Evolutionary conservation across 2,888 invertebrate genomes (phyloP), one percentile per base, ranked within the genome.

Genomic region (Drosophila rubida): DNA sequence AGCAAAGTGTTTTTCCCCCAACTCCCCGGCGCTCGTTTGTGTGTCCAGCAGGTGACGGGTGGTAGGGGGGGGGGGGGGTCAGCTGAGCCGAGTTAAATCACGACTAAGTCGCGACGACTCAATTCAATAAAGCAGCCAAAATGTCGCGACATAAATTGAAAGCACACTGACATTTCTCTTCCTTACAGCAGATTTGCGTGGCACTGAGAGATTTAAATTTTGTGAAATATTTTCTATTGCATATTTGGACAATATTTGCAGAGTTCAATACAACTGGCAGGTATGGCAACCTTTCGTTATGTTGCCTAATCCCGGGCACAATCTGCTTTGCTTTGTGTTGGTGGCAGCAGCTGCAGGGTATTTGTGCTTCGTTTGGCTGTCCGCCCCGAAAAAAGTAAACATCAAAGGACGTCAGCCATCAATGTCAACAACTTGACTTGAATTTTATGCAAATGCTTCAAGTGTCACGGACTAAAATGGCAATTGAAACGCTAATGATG

Each of bases 401-500:
- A 81, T 84, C 79, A 83, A 73, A 73, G 70, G 58, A 59, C 76
- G 73, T 63, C 64, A 76, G 65, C 69, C 75, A 75, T 66, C 66
- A 72, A 75, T 69, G 73, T 67, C 69, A 84, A 78, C 75, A 80
- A 76, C 74, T 87, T 83, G 87, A 78, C 83, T 86, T 71, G 77
- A 78, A 79, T 82, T 87, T 87, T 83, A 83, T 83, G 82, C 82
- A 83, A 83, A 83, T 83, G 85, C 66, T 81, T 76, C 69, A 67
- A 80, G 76, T 80, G 82, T 84, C 87, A 87, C 87, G 82, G 82
- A 72, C 83, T 84, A 82, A 87, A 85, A 85, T 71, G 84, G 80
- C 88, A 85, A 88, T 88, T 88, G 84, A 88, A 85, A 85, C 85
- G 87, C 88, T 85, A 87, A 85, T 85, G 85, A 85, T 87, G 85